A percentile compares a stretch with the other conserved stretches of the same genome.
These are phyloP conservation scores for Tiliacea citrago DNA, from an alignment of 2,888 invertebrate genomes.

Conservation along the genomic window DNA sequence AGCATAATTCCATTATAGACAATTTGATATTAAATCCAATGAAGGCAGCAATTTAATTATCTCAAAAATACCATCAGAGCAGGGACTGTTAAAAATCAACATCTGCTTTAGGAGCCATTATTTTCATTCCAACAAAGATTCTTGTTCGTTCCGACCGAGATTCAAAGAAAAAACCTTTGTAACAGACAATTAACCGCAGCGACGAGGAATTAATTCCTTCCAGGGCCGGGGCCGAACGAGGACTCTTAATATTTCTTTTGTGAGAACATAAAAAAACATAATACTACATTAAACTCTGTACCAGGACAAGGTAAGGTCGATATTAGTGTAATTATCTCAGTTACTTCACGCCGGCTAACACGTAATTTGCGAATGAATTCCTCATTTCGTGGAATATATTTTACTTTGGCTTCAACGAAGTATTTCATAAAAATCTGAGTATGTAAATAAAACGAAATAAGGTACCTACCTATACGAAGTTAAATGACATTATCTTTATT, in stretches of 20 bases:
- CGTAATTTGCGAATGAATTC: slow-evolving; percentile 42
- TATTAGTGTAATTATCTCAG: slow-evolving; percentile 53
- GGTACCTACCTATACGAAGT: not conserved
- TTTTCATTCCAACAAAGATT: slow-evolving; percentile 78
- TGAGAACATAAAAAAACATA: slow-evolving; percentile 45
- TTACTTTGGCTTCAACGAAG: not conserved
- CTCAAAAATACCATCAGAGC: slow-evolving; percentile 57
- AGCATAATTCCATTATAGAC: slow-evolving; percentile 13
- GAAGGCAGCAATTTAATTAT: slow-evolving; percentile 36
- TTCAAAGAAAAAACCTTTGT: slow-evolving; percentile 81
- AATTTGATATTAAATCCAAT: slow-evolving; percentile 29
- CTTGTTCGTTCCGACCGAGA: slow-evolving; percentile 72
- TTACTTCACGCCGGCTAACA: slow-evolving; percentile 26
- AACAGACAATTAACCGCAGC: slow-evolving; percentile 83
- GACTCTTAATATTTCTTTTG: slow-evolving; percentile 64
- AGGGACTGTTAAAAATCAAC: slow-evolving; percentile 65
- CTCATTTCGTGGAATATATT: slow-evolving; percentile 23
- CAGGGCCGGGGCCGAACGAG: slow-evolving; percentile 56
- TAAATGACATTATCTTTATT: slow-evolving; percentile 57
- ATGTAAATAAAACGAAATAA: slow-evolving; percentile 2
- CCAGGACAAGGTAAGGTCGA: slow-evolving; percentile 41
- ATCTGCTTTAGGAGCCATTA: slow-evolving; percentile 76
- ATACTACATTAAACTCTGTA: slow-evolving; percentile 52
- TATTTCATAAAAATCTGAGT: not conserved
- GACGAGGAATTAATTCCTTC: slow-evolving; percentile 80